phyloP scores from a whole-genome alignment of 2,797 vertebrate genomes.

The Gouania willdenowi region DNA sequence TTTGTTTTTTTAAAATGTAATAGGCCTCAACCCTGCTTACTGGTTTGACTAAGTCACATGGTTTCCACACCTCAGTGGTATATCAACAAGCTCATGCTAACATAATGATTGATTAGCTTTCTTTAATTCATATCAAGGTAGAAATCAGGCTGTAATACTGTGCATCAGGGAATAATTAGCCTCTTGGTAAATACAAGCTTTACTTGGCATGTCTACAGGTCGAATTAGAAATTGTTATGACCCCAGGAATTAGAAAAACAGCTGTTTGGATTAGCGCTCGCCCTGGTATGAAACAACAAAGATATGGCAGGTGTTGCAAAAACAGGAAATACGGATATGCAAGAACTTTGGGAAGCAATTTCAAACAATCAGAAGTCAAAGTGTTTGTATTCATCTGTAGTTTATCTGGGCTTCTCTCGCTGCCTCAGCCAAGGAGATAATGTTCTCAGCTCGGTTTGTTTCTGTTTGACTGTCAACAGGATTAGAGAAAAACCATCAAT shows the following conservation, averaged over 20 bases:
- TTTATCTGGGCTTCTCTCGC: not conserved
- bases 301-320: conserved; percentile 5
- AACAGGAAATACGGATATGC: not conserved
- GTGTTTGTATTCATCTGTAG: not conserved
- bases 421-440: too few species aligned
- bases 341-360: conserved; percentile 6
- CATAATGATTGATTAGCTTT: conserved; percentile 20
- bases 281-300: conserved; percentile 3
- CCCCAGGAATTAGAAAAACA: conserved; percentile 26
- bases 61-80: conserved; percentile 19
- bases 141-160: conserved; percentile 33
- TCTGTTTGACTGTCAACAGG: too few species aligned
- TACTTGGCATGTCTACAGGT: conserved; percentile 5
- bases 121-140: conserved; percentile 20
- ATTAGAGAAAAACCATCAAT: too few species aligned
- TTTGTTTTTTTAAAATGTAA: too few species aligned
- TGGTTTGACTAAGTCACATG: conserved; percentile 14
- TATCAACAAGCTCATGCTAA: conserved; percentile 27
- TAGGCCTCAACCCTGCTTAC: too few species aligned
- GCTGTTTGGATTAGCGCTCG: conserved; percentile 14
- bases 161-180: conserved; percentile 40
- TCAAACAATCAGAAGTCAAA: conserved; percentile 2
- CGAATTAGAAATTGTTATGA: conserved; percentile 45
- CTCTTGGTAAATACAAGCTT: conserved; percentile 14
- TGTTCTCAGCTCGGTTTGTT: too few species aligned